These are phyloP conservation scores for Pantherophis guttatus DNA, from an alignment of 2,113 vertebrate genomes.

Conservation along the genomic window DNA sequence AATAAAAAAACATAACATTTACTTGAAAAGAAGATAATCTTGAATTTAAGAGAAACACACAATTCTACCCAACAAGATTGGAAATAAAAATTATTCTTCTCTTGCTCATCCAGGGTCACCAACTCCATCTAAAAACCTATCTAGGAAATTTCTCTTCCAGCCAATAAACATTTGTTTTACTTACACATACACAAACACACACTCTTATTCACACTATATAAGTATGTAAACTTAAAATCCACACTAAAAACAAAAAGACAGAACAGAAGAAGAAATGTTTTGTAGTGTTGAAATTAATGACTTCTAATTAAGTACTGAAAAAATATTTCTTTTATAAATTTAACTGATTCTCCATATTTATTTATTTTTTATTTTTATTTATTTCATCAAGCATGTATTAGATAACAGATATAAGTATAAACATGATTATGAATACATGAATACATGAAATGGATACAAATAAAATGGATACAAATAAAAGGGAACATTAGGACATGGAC, in stretches of 20 bases:
- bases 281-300: neutral
- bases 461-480: too few species aligned
- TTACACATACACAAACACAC: neutral
- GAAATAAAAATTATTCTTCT: neutral
- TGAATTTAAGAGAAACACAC: neutral
- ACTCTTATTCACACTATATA: neutral
- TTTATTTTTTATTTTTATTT: too few species aligned
- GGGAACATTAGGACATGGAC: too few species aligned
- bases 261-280: neutral
- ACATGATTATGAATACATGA: too few species aligned
- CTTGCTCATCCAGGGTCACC: neutral
- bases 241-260: neutral
- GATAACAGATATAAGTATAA: too few species aligned
- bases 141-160: neutral
- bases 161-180: neutral
- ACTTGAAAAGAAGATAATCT: neutral
- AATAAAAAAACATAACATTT: neutral
- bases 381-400: too few species aligned
- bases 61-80: neutral
- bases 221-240: neutral
- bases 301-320: neutral
- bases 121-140: neutral
- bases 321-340: neutral
- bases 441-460: too few species aligned
- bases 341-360: neutral